These are phyloP conservation scores for Oscheius sp. DNA, from an alignment of 2,888 invertebrate species.

Conservation along the genomic window DNA sequence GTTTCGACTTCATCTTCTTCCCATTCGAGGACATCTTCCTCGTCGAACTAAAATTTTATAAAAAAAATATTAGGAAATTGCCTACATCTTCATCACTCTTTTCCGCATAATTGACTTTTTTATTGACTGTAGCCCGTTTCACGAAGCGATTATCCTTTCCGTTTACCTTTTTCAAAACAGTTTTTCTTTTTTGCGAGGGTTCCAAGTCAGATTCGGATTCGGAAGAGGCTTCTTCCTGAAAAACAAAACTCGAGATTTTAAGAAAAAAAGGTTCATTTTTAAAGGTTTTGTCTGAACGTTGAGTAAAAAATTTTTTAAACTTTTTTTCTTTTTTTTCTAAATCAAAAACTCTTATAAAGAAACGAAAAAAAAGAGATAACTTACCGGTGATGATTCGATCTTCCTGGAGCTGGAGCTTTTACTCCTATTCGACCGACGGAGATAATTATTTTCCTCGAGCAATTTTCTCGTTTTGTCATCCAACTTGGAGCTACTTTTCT, in stretches of 20 bases:
- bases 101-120: slow-evolving; percentile 52
- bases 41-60: slow-evolving; percentile 47
- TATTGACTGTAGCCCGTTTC: slow-evolving; percentile 13
- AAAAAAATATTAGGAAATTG: neutral
- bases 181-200: neutral
- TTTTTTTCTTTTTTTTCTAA: too few relatives aligned
- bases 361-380: neutral
- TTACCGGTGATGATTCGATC: slow-evolving; percentile 1
- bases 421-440: slow-evolving; percentile 52
- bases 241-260: too few relatives aligned
- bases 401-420: neutral
- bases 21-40: slow-evolving; percentile 63
- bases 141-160: neutral
- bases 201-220: slow-evolving; percentile 34
- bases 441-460: slow-evolving; percentile 53
- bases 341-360: too few relatives aligned
- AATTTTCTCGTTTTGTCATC: slow-evolving; percentile 50
- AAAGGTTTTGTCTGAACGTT: too few relatives aligned
- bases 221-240: slow-evolving; percentile 25
- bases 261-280: too few relatives aligned
- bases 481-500: slow-evolving; percentile 26
- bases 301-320: too few relatives aligned
- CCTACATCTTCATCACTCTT: slow-evolving; percentile 51
- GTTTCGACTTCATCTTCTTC: slow-evolving; percentile 42
- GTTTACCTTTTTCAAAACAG: neutral